Conservation (phyloP, 2,113 vertebrate genomes). For the Cebus imitator region DNA sequence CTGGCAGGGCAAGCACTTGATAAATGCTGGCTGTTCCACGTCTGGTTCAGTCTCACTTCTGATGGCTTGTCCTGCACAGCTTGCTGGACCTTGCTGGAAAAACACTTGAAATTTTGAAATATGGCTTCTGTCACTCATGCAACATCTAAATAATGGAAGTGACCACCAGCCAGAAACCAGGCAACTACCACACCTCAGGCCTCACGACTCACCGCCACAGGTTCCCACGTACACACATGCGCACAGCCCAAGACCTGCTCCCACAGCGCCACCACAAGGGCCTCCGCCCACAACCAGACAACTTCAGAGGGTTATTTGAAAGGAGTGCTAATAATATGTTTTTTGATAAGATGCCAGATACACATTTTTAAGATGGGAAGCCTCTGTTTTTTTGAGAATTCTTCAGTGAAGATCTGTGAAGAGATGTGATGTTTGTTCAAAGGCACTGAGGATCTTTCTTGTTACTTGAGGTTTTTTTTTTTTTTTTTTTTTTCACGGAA, state of each 20-base stretch:
- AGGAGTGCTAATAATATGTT: not conserved
- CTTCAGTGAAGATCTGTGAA: not conserved
- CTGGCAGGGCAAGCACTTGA: too few relatives aligned
- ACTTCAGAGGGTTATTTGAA: not conserved
- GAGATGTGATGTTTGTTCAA: not conserved
- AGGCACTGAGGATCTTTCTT: not conserved
- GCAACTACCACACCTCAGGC: not conserved
- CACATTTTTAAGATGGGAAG: not conserved
- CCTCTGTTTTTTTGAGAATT: not conserved
- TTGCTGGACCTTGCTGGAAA: not conserved
- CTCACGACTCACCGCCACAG: fast-evolving
- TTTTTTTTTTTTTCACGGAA: not conserved
- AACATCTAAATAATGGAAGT: not conserved
- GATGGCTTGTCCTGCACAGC: not conserved
- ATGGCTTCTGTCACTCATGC: not conserved
- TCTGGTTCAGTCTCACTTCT: not conserved
- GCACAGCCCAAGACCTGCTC: too few relatives aligned
- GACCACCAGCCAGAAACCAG: not conserved
- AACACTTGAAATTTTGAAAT: not conserved
- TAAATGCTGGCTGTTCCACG: not conserved
- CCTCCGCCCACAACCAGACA: not conserved
- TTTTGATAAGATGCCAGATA: not conserved
- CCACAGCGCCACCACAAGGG: fast-evolving
- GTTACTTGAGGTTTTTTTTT: not conserved
- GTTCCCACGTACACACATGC: fast-evolving